Evolutionary conservation across 2,888 invertebrate genomes (phyloP), one percentile per base, ranked within the genome.

Genomic region (Volucella zonaria): DNA sequence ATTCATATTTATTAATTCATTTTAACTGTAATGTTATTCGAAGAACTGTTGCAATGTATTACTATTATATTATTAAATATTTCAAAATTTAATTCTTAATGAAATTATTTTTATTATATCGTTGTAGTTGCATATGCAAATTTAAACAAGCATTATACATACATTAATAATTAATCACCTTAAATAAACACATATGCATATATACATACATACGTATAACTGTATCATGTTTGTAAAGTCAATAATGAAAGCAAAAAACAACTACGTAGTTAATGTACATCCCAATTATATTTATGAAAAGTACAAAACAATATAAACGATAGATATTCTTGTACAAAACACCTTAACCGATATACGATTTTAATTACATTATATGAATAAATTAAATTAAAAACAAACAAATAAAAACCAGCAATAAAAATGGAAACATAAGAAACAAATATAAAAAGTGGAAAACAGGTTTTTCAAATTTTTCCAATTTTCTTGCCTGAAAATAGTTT

Each of bases 11-110:
- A 83, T 75, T 49, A 66, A 76, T 43, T 80, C 62, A 68, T 68
- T 75, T 68, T 75, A 75, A 80, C 42, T 71, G 43, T 81, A 61
- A 66, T 75, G 51, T 79, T 75, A 83, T 79, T 75, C 62, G 64
- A 83, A 70, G 68, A 70, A 80, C 79, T 83, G 83, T 83, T 83
- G 75, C 79, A 83, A 75, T 83, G 75, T 83, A 83, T 83, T 79
- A 83, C 68, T 74, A 67, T 66, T 59, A 58, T 52, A 51, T 70
- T 66, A 75, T 66, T 82, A 74, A 74, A 58, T 47, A 64, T 40
- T 59, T 70, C 6, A 43, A 75, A 11, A 47, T 58, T 47, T 66
- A 23, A 61, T 59, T 82, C 49, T 64, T 56, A 68, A 67, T 59
- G 61, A 68, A 58, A 59, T 54, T 66, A 66, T 56, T 71, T 78